phyloP scores from a whole-genome alignment of 2,888 invertebrate genomes.

The Leistus spinibarbis region DNA sequence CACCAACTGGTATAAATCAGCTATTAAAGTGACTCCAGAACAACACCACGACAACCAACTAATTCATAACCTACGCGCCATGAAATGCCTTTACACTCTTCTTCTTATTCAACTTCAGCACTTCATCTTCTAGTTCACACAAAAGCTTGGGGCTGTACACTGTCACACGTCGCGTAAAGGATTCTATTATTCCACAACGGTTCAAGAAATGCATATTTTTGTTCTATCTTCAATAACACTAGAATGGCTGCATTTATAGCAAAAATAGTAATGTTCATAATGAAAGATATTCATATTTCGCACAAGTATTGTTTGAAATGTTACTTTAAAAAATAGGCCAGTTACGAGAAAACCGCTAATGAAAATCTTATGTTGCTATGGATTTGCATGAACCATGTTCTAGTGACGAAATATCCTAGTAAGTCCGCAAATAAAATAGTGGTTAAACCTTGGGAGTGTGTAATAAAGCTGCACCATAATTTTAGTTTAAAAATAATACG shows the following conservation, averaged over 20 bases:
- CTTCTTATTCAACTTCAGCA: not conserved
- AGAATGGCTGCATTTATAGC: too few relatives aligned
- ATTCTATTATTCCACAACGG: too few relatives aligned
- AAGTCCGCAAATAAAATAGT: too few relatives aligned
- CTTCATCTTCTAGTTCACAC: not conserved
- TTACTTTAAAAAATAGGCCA: too few relatives aligned
- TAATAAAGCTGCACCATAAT: not conserved
- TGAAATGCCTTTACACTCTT: not conserved
- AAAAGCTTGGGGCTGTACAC: not conserved
- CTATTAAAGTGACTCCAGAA: conserved; percentile 34
- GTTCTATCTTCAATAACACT: too few relatives aligned
- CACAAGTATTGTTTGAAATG: too few relatives aligned
- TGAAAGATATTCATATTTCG: too few relatives aligned
- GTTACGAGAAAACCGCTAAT: too few relatives aligned
- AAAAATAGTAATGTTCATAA: too few relatives aligned
- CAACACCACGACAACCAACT: conserved; percentile 36
- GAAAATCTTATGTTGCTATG: too few relatives aligned
- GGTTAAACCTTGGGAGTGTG: not conserved
- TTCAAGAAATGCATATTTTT: too few relatives aligned
- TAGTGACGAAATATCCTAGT: not conserved
- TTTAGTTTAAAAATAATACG: not conserved
- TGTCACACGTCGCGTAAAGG: not conserved
- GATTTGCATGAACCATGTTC: too few relatives aligned
- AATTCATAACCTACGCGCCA: conserved; percentile 33
- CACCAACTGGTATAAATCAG: conserved; percentile 34